Evolutionary conservation across 1,140 invertebrate genomes (phyloP).

Genomic region (Drosophila repletoides): DNA sequence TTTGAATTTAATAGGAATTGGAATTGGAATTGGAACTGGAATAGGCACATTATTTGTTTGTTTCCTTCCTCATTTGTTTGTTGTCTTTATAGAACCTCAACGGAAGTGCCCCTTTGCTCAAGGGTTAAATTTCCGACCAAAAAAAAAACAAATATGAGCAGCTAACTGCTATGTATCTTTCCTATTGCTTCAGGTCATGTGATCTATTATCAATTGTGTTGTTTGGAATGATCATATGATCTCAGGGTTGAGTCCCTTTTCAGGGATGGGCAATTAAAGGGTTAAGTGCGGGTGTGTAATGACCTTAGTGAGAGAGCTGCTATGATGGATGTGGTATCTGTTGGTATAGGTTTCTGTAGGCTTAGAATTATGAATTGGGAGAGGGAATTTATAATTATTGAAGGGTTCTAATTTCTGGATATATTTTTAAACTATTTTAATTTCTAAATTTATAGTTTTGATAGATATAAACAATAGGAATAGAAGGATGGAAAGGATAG

Average conservation of each 20-base stretch:
- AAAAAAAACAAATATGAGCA: conserved; percentile 7
- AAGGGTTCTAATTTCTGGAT: too few relatives aligned
- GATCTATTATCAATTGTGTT: conserved; percentile 38
- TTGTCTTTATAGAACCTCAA: conserved; percentile 13
- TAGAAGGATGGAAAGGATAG: too few relatives aligned
- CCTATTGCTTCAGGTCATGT: conserved; percentile 46
- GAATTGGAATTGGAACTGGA: too few relatives aligned
- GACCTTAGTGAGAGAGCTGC: conserved; percentile 11
- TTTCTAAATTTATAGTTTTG: too few relatives aligned
- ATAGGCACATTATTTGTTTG: conserved; percentile 70
- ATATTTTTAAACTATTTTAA: too few relatives aligned
- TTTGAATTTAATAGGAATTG: conserved; percentile 71
- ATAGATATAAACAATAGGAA: too few relatives aligned
- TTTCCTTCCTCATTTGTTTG: conserved; percentile 15
- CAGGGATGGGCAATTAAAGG: conserved; percentile 46
- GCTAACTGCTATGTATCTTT: conserved; percentile 13
- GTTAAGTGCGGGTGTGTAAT: conserved; percentile 22
- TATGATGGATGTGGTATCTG: too few relatives aligned
- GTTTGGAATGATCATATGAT: conserved; percentile 10
- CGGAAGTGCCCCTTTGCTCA: conserved; percentile 28
- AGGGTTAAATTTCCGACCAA: conserved; percentile 40
- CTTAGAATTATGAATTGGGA: too few relatives aligned
- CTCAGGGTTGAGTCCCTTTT: conserved; percentile 18
- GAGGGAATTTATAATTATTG: too few relatives aligned
- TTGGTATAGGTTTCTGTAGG: too few relatives aligned